A percentile compares a stretch with the other conserved stretches of the same genome.
These are phyloP conservation scores for Catocala fraxini DNA, from an alignment of 2,888 invertebrate genomes.

Conservation along the genomic window DNA sequence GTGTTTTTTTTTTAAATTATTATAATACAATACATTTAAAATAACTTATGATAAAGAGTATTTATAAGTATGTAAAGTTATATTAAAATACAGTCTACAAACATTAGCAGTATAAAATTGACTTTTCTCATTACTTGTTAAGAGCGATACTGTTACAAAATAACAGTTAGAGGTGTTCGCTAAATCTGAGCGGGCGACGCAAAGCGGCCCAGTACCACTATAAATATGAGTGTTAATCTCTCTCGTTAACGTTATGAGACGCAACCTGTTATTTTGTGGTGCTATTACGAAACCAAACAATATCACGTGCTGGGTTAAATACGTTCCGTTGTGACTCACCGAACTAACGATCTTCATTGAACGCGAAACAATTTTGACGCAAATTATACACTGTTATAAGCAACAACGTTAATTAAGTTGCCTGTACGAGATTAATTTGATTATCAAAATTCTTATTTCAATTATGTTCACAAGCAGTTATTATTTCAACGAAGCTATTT, in stretches of 20 bases:
- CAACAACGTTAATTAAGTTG: conserved; percentile 82
- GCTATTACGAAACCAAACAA: conserved; percentile 83
- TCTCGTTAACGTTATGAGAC: conserved; percentile 72
- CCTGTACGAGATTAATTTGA: conserved; percentile 81
- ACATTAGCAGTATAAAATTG: conserved; percentile 30
- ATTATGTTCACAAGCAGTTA: conserved; percentile 76
- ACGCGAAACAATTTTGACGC: conserved; percentile 83
- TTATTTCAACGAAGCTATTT: conserved; percentile 73
- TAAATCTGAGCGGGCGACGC: conserved; percentile 20
- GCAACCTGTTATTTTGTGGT: conserved; percentile 78
- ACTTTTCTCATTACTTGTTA: conserved; percentile 32
- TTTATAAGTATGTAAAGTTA: no score
- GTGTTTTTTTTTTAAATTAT: no score
- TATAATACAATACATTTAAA: no score
- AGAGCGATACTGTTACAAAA: conserved; percentile 42
- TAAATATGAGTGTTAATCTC: conserved; percentile 69
- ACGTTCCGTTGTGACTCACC: conserved; percentile 65
- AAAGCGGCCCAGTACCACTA: conserved; percentile 39
- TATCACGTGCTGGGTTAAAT: conserved; percentile 74
- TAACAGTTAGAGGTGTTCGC: conserved; percentile 48
- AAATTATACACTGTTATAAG: conserved; percentile 83
- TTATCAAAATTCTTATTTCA: conserved; percentile 83
- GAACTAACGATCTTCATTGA: conserved; percentile 77
- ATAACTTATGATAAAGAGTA: no score
- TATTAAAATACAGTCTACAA: conserved; percentile 10